A percentile compares a stretch with the other conserved stretches of the same genome.
phyloP scores from a whole-genome alignment of 2,888 invertebrate species.

The Phoronis australis region DNA sequence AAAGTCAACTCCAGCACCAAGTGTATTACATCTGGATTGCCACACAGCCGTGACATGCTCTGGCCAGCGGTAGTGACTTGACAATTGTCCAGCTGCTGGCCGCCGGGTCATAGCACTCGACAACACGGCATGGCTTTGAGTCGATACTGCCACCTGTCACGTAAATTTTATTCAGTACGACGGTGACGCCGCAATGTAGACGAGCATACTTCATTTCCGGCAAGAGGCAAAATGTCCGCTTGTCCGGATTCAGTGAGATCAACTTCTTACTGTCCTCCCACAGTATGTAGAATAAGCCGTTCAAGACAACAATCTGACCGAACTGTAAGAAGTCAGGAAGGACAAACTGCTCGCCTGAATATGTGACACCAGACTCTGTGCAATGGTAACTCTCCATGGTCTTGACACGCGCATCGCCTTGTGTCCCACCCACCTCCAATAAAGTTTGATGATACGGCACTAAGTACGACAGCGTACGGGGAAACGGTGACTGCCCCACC shows the following conservation, averaged over 20 bases:
- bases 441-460: constrained; percentile 39
- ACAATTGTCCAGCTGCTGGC: constrained; percentile 39
- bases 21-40: constrained; percentile 38
- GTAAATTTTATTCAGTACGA: constrained; percentile 42
- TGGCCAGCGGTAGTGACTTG: constrained; percentile 30
- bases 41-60: constrained; percentile 45
- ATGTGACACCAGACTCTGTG: constrained; percentile 23
- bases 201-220: constrained; percentile 35
- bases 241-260: constrained; percentile 44
- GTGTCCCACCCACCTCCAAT: constrained; percentile 45
- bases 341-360: constrained; percentile 45
- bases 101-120: constrained; percentile 45
- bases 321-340: constrained; percentile 43
- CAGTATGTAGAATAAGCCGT: constrained; percentile 47
- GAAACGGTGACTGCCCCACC: constrained; percentile 42
- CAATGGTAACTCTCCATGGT: constrained; percentile 47
- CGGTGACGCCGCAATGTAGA: constrained; percentile 38
- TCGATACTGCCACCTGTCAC: constrained; percentile 41
- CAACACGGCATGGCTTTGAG: constrained; percentile 30
- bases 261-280: constrained; percentile 48
- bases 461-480: constrained; percentile 40
- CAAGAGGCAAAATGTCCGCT: constrained; percentile 41
- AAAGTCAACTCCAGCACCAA: no score
- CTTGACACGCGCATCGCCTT: constrained; percentile 35
- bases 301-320: constrained; percentile 43